A percentile compares a stretch with the other conserved stretches of the same genome.
Conservation (phyloP, 1,140 invertebrate species). For the Lepidurus couesii region DNA sequence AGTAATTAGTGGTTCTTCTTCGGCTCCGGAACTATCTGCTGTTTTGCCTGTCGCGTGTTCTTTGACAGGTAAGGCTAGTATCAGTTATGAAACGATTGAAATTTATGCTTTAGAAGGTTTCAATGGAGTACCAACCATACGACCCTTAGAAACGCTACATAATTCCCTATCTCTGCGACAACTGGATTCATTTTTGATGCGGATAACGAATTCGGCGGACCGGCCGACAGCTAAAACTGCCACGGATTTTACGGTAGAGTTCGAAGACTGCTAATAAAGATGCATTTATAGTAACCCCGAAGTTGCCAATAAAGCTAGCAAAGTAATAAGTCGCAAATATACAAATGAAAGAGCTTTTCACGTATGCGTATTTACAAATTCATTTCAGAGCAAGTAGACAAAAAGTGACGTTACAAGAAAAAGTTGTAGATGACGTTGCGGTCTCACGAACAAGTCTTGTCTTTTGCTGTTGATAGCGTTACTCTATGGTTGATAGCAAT, state of each 20-base stretch:
- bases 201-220: conserved; percentile 58
- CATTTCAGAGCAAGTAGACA: no score
- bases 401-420: no score
- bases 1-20: conserved; percentile 85
- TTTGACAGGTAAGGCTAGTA: conserved; percentile 26
- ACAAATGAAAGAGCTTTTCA: no score
- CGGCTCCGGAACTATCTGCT: conserved; percentile 73
- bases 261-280: background rate
- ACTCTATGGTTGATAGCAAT: no score
- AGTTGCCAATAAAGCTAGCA: no score
- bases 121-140: conserved; percentile 83
- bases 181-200: conserved; percentile 77
- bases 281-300: background rate
- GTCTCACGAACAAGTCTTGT: no score
- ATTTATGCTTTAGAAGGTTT: conserved; percentile 65
- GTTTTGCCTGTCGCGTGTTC: conserved; percentile 63
- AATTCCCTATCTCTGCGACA: conserved; percentile 88
- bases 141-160: conserved; percentile 90
- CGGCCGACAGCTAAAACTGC: conserved; percentile 36
- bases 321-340: no score
- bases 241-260: background rate
- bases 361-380: no score
- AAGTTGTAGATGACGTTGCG: no score
- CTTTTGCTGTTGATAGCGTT: no score
- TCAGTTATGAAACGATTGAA: conserved; percentile 39